Conservation (phyloP, 23 tunicate species). For the Ciona savignyi region DNA sequence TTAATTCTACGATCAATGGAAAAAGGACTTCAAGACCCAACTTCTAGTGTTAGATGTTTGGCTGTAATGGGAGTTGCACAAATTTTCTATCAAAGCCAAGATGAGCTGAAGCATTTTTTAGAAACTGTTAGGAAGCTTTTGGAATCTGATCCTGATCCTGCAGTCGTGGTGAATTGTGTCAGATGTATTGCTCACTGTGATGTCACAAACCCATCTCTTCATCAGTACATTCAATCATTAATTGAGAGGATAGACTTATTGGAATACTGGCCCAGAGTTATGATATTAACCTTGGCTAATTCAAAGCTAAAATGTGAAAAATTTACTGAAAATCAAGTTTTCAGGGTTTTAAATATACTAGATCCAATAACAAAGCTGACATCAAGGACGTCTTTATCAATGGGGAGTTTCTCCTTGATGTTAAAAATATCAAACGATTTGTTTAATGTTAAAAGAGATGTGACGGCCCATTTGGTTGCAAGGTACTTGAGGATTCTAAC, state of each 20-base stretch:
- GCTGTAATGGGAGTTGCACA: not conserved
- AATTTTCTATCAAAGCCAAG: not conserved
- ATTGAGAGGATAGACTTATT: not conserved
- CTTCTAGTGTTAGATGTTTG: not conserved
- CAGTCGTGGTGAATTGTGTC: conserved; percentile 1
- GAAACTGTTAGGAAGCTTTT: not conserved
- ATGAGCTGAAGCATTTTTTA: not conserved
- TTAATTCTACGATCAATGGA: not conserved
- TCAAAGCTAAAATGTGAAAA: not conserved
- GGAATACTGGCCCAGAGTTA: not conserved
- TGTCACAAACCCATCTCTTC: not conserved
- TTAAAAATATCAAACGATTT: not conserved
- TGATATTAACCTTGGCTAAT: not conserved
- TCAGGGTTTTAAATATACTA: not conserved
- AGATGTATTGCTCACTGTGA: conserved; percentile 1
- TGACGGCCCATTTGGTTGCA: not conserved
- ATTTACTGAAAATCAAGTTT: not conserved
- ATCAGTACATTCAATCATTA: not conserved
- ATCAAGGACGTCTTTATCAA: not conserved
- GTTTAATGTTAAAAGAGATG: not conserved
- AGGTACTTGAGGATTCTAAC: not conserved
- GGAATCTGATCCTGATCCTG: not conserved
- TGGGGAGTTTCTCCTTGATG: not conserved
- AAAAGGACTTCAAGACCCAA: not conserved
- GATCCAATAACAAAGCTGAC: not conserved